Conservation (phyloP, 2,113 vertebrate genomes). For the Drymodes brunneopygia region DNA sequence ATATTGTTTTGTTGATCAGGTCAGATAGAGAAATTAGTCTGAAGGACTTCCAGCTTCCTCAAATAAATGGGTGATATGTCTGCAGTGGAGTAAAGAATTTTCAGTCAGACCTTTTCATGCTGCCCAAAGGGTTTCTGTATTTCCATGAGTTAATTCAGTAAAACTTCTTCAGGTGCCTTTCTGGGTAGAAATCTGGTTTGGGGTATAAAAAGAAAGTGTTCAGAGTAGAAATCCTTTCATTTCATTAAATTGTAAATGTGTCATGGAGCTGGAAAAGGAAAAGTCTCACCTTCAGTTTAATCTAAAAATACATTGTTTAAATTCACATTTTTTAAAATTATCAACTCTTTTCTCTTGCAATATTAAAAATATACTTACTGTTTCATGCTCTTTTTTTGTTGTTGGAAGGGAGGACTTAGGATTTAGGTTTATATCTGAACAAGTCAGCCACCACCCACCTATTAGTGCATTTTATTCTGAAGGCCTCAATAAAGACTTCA, state of each 20-base stretch:
- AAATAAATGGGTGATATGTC: background rate
- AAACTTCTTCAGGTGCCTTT: background rate
- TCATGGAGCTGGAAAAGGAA: background rate
- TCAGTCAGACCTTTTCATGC: background rate
- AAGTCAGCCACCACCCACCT: conserved; percentile 96
- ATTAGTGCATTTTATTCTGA: conserved; percentile 92
- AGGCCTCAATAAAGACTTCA: conserved; percentile 87
- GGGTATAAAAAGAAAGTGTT: background rate
- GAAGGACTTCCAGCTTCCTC: background rate
- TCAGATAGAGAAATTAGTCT: background rate
- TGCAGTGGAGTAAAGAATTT: background rate
- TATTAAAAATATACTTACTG: background rate
- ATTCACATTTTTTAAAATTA: background rate
- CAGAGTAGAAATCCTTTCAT: background rate
- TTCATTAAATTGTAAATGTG: background rate
- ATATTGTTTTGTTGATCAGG: background rate
- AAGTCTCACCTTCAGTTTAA: background rate
- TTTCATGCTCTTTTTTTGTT: background rate
- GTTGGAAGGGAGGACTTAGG: conserved; percentile 86
- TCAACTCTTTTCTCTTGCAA: background rate
- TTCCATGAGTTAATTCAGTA: background rate
- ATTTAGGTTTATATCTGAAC: conserved; percentile 92
- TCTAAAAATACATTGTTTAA: background rate
- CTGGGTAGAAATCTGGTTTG: background rate
- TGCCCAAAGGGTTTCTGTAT: background rate